Conservation (phyloP, 37 sponge, comb jelly and placozoan species). For the Beroe forskalii region DNA sequence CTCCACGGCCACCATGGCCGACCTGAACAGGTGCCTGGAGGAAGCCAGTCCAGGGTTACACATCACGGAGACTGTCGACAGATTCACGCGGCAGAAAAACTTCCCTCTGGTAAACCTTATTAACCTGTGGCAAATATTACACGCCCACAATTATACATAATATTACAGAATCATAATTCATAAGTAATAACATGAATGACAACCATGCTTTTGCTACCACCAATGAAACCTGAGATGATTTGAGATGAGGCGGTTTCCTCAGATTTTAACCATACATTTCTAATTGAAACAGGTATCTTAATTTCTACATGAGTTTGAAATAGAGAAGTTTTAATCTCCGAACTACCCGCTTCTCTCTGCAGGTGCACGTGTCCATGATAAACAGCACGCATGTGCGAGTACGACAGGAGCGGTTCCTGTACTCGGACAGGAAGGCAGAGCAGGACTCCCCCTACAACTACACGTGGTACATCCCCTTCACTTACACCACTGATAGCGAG, state of each 20-base stretch:
- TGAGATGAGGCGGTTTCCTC: no score
- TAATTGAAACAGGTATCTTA: no score
- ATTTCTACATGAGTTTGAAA: no score
- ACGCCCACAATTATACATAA: no score
- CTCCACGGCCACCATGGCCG: not conserved
- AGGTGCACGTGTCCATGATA: slow-evolving; percentile 43
- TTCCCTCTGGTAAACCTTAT: slow-evolving; percentile 12
- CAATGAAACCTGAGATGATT: no score
- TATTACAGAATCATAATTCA: no score
- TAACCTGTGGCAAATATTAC: no score
- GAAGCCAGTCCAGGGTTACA: not conserved
- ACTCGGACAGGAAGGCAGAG: not conserved
- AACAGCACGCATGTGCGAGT: slow-evolving; percentile 36
- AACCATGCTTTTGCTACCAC: no score
- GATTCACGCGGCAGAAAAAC: slow-evolving; percentile 43
- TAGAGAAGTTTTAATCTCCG: no score
- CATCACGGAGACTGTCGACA: not conserved
- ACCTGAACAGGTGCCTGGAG: not conserved
- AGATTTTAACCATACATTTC: no score
- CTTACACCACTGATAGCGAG: slow-evolving; percentile 23
- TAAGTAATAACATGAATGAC: no score
- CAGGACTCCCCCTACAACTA: slow-evolving; percentile 47
- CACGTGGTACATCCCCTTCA: slow-evolving; percentile 61
- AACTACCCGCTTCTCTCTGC: no score
- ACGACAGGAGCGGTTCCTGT: slow-evolving; percentile 46